A percentile compares a stretch with the other conserved stretches of the same genome.
Conservation (phyloP, 2,113 vertebrate genomes). For the Heptranchias perlo region DNA sequence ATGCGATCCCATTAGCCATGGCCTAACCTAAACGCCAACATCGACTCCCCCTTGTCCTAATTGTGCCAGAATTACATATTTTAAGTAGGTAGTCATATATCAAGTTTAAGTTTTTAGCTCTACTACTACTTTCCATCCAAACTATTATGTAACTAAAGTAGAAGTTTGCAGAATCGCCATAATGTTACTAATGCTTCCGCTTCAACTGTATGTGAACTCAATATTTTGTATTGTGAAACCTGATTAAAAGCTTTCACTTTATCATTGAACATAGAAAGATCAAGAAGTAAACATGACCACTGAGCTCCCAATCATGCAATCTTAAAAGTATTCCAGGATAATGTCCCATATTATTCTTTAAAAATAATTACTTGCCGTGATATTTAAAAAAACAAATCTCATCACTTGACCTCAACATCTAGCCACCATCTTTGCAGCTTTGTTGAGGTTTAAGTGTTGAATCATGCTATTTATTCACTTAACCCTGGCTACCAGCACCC, state of each 20-base stretch:
- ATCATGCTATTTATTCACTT: neutral
- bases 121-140: neutral
- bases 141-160: neutral
- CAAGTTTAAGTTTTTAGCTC: neutral
- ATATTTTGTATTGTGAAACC: neutral
- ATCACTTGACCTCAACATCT: neutral
- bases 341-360: neutral
- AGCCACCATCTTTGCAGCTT: neutral
- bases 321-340: neutral
- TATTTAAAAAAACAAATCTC: neutral
- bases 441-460: neutral
- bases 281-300: neutral
- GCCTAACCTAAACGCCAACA: neutral
- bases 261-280: neutral
- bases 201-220: neutral
- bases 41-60: neutral
- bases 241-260: neutral
- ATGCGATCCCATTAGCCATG: neutral
- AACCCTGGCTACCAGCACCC: neutral
- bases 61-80: neutral
- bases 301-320: neutral
- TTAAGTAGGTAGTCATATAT: neutral
- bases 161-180: neutral
- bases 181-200: neutral
- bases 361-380: neutral